Base-by-base conservation (phyloP, 1,140 invertebrate genomes). In the Apolygus lucorum region DNA sequence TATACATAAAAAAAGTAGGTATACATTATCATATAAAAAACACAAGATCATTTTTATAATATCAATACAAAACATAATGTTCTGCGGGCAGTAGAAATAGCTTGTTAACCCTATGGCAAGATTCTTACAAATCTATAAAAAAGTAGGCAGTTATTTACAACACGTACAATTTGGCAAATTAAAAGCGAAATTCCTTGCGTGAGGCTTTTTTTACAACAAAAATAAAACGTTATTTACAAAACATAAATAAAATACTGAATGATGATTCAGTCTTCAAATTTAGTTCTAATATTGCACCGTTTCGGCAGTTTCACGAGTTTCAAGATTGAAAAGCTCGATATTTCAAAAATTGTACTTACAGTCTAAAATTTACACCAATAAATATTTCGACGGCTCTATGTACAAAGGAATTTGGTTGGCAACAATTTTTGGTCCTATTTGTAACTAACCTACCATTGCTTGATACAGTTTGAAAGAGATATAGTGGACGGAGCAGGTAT, bases 241-340 rank as follows among this genome's bases (percentile, higher is more conserved):
- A 67, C 17, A 59, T 59, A 68, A 59, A 67, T 59, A 62, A 68
- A 68, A 68, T 68, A 68, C 67, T 68, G 67, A 68, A 68, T 68
- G 54, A 68, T 68, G 52, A 59, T 59, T 68, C 54, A 52, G 54
- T 52, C 54, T 54, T 68, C 28, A 54, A 68, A 62, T 59, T 68
- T 68, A 59, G 54, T 52, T 28, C 67, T 68, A 68, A 68, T 68
- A 68, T 68, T 68, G 67, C 67, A 68, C 67, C 67, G 21, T 59
- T 1, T 68, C 67, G 67, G 67, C 67, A 68, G 67, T 68, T 59
- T 68, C n/a, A n/a, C n/a, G n/a, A n/a, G n/a, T n/a, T n/a, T n/a
- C n/a, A n/a, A n/a, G n/a, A n/a, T n/a, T n/a, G n/a, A n/a, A n/a
- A n/a, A n/a, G n/a, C n/a, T n/a, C n/a, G 24, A 68, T 68, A 68